Conservation (phyloP, 2,113 vertebrate genomes). For the Bothrops jararaca region DNA sequence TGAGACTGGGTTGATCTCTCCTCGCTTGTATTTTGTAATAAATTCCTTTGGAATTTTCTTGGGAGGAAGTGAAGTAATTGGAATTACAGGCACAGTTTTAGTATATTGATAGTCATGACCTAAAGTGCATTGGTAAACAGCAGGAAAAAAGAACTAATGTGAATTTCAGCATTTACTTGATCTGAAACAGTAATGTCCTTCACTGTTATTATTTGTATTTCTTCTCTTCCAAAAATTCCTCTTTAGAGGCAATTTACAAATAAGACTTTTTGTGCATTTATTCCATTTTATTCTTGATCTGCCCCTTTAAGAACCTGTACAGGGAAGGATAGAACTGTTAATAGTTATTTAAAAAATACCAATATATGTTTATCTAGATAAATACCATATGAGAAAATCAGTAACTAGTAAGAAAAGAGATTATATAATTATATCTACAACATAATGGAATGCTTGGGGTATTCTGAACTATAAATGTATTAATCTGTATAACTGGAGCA, state of each 20-base stretch:
- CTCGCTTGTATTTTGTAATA: slow-evolving; percentile 74
- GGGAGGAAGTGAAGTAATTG: slow-evolving; percentile 40
- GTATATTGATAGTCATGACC: slow-evolving; percentile 51
- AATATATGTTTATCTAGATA: background rate
- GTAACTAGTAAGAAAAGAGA: background rate
- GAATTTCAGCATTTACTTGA: background rate
- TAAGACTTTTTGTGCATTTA: background rate
- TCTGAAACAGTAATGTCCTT: background rate
- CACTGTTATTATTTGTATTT: background rate
- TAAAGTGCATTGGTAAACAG: slow-evolving; percentile 23
- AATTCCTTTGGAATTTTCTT: slow-evolving; percentile 61
- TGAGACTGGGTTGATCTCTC: slow-evolving; percentile 75
- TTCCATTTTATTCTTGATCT: background rate
- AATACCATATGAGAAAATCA: background rate
- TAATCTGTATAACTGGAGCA: background rate
- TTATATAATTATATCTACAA: background rate
- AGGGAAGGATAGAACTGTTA: background rate
- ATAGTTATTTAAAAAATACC: background rate
- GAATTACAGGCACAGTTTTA: slow-evolving; percentile 24
- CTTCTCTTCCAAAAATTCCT: background rate
- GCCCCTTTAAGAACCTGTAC: background rate
- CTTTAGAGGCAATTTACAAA: background rate
- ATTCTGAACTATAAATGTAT: background rate
- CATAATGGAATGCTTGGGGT: background rate
- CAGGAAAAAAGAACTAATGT: background rate